Evolutionary conservation across 2,113 vertebrate species (phyloP).

Genomic region (Phalacrocorax carbo): DNA sequence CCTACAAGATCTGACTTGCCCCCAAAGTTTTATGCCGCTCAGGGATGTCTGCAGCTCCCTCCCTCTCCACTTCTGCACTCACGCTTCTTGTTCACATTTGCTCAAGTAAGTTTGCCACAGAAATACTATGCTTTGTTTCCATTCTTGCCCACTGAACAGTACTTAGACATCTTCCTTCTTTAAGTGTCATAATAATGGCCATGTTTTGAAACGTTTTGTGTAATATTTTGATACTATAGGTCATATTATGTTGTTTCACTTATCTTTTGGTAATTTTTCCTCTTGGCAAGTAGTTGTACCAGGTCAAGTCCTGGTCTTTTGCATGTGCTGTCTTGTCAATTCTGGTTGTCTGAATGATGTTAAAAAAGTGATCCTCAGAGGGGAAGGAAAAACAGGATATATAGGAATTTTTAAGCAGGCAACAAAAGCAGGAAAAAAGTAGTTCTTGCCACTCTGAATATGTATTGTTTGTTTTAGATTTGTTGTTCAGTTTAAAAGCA

Average conservation of each 20-base stretch:
- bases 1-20: background rate
- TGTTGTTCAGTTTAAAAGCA: slow-evolving; percentile 39
- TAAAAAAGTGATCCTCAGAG: background rate
- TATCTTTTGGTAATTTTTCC: background rate
- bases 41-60: background rate
- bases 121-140: background rate
- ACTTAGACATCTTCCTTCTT: background rate
- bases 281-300: background rate
- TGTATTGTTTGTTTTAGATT: background rate
- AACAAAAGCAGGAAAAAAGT: background rate
- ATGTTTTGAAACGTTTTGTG: background rate
- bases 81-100: background rate
- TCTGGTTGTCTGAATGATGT: background rate
- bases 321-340: background rate
- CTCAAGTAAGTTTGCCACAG: background rate
- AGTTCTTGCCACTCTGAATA: background rate
- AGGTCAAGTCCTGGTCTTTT: background rate
- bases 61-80: rapidly evolving
- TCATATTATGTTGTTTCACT: background rate
- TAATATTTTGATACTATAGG: background rate
- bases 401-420: background rate
- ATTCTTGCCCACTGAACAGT: background rate
- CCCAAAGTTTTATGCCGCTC: background rate
- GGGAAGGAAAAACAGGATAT: background rate
- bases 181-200: background rate